Evolutionary conservation across 2,113 vertebrate species (phyloP).

Genomic region (Morone chrysops): DNA sequence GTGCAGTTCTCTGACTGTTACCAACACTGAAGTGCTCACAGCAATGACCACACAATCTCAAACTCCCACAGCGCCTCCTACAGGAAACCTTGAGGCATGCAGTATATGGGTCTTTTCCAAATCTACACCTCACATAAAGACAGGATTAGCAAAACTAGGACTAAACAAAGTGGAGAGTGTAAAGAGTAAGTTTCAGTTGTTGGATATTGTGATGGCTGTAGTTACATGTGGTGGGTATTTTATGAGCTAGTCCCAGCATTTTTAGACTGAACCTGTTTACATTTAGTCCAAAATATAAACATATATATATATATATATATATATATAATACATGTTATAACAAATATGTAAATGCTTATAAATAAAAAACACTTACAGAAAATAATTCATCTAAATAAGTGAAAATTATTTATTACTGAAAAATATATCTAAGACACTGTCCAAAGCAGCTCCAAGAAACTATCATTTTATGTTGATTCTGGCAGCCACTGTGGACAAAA

Average conservation of each 20-base stretch:
- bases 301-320: neutral
- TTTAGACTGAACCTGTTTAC: neutral
- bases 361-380: neutral
- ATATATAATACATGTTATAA: too few species aligned
- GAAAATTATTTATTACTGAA: too few species aligned
- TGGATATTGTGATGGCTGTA: neutral
- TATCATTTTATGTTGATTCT: too few species aligned
- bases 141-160: constrained; percentile 19
- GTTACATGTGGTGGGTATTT: neutral
- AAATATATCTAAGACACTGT: too few species aligned
- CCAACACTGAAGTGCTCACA: neutral
- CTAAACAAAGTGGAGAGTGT: constrained; percentile 10
- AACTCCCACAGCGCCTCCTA: constrained; percentile 56
- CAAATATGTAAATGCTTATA: neutral
- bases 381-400: neutral
- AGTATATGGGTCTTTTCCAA: constrained; percentile 1
- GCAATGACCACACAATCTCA: constrained; percentile 26
- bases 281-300: neutral
- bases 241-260: neutral
- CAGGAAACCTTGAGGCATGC: constrained; percentile 39
- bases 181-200: neutral
- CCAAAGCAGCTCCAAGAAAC: too few species aligned
- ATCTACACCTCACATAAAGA: constrained; percentile 31
- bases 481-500: too few species aligned
- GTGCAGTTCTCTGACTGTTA: neutral